Base-by-base conservation (phyloP, 2,113 vertebrate species). In the Gobius niger region DNA sequence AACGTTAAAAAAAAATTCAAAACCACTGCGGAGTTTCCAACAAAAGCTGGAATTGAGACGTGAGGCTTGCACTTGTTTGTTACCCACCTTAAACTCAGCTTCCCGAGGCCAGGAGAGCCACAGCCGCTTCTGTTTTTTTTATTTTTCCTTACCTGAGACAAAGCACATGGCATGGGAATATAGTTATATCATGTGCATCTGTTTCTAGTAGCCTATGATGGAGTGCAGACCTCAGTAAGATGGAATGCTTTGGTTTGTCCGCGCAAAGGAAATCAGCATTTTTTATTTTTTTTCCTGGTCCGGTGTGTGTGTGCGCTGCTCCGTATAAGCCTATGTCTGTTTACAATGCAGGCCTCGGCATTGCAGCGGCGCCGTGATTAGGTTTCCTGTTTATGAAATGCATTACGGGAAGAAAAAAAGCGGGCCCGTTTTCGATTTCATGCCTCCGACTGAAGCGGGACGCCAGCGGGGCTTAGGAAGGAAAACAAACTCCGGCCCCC, bases 311-410 rank as follows among this genome's bases (percentile, higher is more conserved):
- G n/a, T 56, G 62, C 64, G 74, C 73, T 70, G 75, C 61, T 56
- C 60, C 76, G 63, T 70, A 64, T 47, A 69, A 70, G 75, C 52
- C 70, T 72, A 54, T 66, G 72, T 71, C 56, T 85, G 85, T 86
- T 86, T 87, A 80, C 70, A 83, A 14, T 69, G 66, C 57, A 7
- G 12, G 75, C 73, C 62, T 67, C 85, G 79, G 72, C 72, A 70
- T 85, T 73, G 65, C 78, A 70, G 60, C 41, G 40, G 64, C 66
- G 52, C 50, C 68, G 75, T 83, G 84, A 89, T 88, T 89, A 77
- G 63, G 85, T 84, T 87, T 85, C 88, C 82, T 88, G 88, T 88
- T 87, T 85, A 81, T 76, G 70, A 73, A 70, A 24, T 14, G 46
- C 46, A 59, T 77, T 83, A 78, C 77, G 69, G 63, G 72, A 81